Evolutionary conservation across 2,888 invertebrate genomes (phyloP).

Genomic region (Nephrotoma flavescens): DNA sequence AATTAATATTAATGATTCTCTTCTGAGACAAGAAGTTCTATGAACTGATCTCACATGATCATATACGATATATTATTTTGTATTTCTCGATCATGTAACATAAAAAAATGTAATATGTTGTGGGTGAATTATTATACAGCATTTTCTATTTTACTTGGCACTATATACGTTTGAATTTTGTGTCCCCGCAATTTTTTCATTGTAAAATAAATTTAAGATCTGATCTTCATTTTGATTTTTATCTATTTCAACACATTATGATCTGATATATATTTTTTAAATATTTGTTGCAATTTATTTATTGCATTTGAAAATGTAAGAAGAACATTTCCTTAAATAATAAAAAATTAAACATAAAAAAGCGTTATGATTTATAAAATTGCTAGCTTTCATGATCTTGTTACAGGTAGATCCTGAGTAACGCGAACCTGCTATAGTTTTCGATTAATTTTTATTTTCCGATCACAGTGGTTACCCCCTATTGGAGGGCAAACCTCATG

Average conservation of each 20-base stretch:
- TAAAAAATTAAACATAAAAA: neutral
- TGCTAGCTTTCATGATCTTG: neutral
- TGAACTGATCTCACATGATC: neutral
- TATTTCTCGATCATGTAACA: neutral
- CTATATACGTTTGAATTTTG: neutral
- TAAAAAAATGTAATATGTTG: neutral
- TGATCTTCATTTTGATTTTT: neutral
- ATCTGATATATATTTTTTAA: neutral
- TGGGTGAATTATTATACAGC: neutral
- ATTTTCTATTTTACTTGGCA: neutral
- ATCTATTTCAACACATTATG: neutral
- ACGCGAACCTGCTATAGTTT: neutral
- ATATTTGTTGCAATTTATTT: neutral
- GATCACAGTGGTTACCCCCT: too few species aligned
- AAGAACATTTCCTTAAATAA: neutral
- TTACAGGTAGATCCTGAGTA: neutral
- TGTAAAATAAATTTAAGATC: neutral
- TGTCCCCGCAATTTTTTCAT: neutral
- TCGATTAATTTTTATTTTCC: too few species aligned
- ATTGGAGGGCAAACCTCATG: too few species aligned
- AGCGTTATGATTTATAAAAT: neutral
- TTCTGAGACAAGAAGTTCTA: neutral
- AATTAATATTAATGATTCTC: neutral
- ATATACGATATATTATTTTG: neutral
- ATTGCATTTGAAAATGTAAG: neutral